Evolutionary conservation across 2,797 vertebrate genomes (phyloP).

Genomic region (Silurus lanzhouensis): DNA sequence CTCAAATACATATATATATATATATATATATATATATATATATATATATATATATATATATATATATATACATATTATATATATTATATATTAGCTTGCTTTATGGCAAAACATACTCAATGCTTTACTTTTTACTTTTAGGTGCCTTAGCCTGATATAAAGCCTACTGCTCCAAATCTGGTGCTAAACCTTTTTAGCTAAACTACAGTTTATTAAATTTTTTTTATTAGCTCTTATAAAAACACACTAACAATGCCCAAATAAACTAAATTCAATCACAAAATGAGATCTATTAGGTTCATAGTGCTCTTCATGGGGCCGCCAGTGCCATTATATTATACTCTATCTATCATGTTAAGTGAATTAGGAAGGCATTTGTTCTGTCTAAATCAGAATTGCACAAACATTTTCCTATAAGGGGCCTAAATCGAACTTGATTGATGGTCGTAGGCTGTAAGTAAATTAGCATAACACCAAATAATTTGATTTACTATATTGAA

Average conservation of each 20-base stretch:
- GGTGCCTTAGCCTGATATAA: not conserved
- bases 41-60: no score
- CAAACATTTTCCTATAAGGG: no score
- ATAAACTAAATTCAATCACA: not conserved
- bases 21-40: not conserved
- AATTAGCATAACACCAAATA: no score
- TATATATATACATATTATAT: no score
- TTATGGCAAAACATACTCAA: not conserved
- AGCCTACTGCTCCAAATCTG: no score
- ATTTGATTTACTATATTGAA: no score
- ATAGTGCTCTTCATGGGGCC: not conserved
- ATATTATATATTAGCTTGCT: not conserved
- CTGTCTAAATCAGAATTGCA: not conserved
- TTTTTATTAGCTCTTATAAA: not conserved
- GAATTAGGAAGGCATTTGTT: not conserved
- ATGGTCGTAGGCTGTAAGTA: no score
- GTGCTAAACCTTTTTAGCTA: not conserved
- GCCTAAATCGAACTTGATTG: no score
- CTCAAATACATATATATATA: not conserved
- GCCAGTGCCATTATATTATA: not conserved
- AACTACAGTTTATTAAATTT: not conserved
- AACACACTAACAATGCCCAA: not conserved
- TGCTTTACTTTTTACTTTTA: not conserved
- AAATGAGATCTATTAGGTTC: not conserved
- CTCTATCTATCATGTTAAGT: not conserved